Conservation (phyloP, 2,888 invertebrate genomes). For the Tachina grossa region DNA sequence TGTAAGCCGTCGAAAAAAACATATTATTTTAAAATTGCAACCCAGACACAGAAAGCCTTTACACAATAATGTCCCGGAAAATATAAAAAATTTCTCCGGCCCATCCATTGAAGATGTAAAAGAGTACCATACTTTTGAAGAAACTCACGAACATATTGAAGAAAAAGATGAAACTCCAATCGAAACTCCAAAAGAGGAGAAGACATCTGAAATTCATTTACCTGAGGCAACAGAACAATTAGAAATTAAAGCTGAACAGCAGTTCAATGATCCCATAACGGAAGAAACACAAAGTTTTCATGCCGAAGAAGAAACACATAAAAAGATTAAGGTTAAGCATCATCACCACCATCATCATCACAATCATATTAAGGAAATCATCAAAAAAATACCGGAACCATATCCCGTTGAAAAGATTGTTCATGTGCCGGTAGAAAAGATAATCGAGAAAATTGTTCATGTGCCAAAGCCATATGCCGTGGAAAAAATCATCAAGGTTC, state of each 20-base stretch:
- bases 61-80: slow-evolving; percentile 51
- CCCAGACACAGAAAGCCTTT: slow-evolving; percentile 70
- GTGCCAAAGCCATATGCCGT: slow-evolving; percentile 84
- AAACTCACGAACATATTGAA: slow-evolving; percentile 80
- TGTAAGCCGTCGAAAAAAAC: slow-evolving; percentile 73
- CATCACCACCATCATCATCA: slow-evolving; percentile 88
- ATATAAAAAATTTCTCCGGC: slow-evolving; percentile 17
- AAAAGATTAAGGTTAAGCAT: slow-evolving; percentile 83
- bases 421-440: slow-evolving; percentile 83
- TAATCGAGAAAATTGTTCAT: slow-evolving; percentile 83
- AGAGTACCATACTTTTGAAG: slow-evolving; percentile 79
- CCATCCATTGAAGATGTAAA: slow-evolving; percentile 72
- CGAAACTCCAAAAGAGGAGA: slow-evolving; percentile 8
- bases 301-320: slow-evolving; percentile 67
- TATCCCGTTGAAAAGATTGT: slow-evolving; percentile 83
- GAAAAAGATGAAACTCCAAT: slow-evolving; percentile 63
- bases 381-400: slow-evolving; percentile 84
- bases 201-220: slow-evolving; percentile 51
- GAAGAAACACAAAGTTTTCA: slow-evolving; percentile 66
- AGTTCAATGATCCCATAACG: slow-evolving; percentile 69
- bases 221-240: slow-evolving; percentile 73
- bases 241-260: slow-evolving; percentile 72
- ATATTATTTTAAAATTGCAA: slow-evolving; percentile 67
- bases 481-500: slow-evolving; percentile 80
- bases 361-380: slow-evolving; percentile 86